A percentile compares a stretch with the other conserved stretches of the same genome.
phyloP scores from a whole-genome alignment of 2,113 vertebrate genomes.

The Rissa tridactyla region DNA sequence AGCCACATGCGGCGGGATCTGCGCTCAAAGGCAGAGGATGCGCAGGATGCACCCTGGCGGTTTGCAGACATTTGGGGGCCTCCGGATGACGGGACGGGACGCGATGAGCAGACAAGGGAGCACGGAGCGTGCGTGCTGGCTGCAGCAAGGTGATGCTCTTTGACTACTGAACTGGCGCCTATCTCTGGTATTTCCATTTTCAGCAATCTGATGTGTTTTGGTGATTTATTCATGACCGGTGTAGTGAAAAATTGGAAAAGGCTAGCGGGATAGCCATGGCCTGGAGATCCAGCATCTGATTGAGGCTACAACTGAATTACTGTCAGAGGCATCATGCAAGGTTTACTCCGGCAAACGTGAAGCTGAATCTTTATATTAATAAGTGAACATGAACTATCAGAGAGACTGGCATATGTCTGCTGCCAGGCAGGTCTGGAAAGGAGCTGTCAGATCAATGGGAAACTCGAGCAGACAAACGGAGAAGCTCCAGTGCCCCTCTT shows the following conservation, averaged over 20 bases:
- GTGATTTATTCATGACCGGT: constrained; percentile 72
- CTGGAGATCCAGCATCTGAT: constrained; percentile 59
- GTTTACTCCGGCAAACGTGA: background rate
- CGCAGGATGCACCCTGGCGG: background rate
- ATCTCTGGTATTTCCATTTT: constrained; percentile 58
- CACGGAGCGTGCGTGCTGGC: background rate
- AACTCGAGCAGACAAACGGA: background rate
- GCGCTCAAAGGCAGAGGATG: background rate
- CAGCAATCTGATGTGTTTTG: constrained; percentile 68
- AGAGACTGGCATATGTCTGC: constrained; percentile 45
- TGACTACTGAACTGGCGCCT: constrained; percentile 46
- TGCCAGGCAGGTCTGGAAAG: background rate
- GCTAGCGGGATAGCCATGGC: constrained; percentile 31
- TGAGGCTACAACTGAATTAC: constrained; percentile 47
- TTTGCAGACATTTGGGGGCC: background rate
- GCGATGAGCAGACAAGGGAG: background rate
- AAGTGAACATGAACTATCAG: constrained; percentile 54
- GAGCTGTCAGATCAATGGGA: background rate
- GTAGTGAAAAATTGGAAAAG: constrained; percentile 76
- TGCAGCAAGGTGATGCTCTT: constrained; percentile 47
- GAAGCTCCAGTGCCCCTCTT: background rate
- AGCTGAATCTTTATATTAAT: constrained; percentile 57
- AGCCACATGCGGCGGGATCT: accelerated
- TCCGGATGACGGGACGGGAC: background rate
- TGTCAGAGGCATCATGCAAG: constrained; percentile 51